phyloP scores from a whole-genome alignment of 1,140 invertebrate genomes.

The Dinoponera quadriceps region DNA sequence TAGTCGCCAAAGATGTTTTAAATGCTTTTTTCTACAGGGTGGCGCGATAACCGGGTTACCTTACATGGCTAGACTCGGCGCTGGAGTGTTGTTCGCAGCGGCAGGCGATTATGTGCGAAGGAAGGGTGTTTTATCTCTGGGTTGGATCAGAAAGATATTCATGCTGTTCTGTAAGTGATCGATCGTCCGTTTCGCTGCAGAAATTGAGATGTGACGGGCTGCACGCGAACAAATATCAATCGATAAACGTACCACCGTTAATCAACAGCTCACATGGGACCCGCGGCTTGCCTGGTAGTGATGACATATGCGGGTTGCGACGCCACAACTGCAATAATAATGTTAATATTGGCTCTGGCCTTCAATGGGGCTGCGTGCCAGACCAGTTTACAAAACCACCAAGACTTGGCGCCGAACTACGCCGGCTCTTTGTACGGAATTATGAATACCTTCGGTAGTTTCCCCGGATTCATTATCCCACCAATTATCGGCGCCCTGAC shows the following conservation, averaged over 20 bases:
- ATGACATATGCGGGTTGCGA: constrained; percentile 90
- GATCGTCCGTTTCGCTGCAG: neutral
- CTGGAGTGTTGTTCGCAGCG: constrained; percentile 89
- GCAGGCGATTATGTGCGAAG: constrained; percentile 88
- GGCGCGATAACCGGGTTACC: constrained; percentile 90
- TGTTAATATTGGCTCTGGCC: constrained; percentile 91
- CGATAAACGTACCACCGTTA: constrained; percentile 67
- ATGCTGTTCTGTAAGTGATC: constrained; percentile 89
- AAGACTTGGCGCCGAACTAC: constrained; percentile 93
- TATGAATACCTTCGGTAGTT: constrained; percentile 90
- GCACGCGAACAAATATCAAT: neutral
- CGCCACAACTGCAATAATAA: constrained; percentile 87
- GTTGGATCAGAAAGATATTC: constrained; percentile 90
- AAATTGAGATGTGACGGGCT: neutral
- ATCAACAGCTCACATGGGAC: constrained; percentile 90
- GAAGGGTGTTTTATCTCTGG: constrained; percentile 86
- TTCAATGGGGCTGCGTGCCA: constrained; percentile 94
- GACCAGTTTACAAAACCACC: constrained; percentile 93
- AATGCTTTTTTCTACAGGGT: constrained; percentile 83
- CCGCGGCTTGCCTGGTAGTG: constrained; percentile 88
- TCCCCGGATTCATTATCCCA: constrained; percentile 91
- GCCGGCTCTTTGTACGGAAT: constrained; percentile 92
- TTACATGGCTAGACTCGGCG: constrained; percentile 88
- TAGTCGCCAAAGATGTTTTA: constrained; percentile 12
- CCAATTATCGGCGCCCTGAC: constrained; percentile 90